A percentile compares a stretch with the other conserved stretches of the same genome.
Evolutionary conservation across 2,113 vertebrate species (phyloP).

Genomic region (Ptychochromis oligacanthus): DNA sequence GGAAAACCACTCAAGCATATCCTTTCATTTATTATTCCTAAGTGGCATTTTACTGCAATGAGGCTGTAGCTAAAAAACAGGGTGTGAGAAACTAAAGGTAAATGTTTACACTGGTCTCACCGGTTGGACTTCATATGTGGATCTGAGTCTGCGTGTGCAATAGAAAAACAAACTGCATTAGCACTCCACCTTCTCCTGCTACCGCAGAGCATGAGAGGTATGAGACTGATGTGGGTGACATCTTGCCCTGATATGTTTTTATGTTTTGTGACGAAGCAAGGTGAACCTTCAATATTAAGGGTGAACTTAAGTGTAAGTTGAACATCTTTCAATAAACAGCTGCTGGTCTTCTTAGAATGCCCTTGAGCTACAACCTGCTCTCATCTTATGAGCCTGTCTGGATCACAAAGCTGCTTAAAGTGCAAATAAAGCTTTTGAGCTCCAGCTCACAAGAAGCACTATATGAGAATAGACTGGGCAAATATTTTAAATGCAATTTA

Average conservation of each 20-base stretch:
- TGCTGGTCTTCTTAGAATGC: neutral
- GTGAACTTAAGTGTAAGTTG: neutral
- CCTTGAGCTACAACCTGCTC: neutral
- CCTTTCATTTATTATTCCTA: neutral
- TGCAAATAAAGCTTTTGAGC: conserved; percentile 8
- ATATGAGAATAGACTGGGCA: neutral
- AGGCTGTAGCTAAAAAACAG: neutral
- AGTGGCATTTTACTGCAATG: neutral
- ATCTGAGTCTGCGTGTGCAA: neutral
- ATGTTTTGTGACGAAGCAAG: neutral
- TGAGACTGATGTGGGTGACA: neutral
- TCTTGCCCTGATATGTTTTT: neutral
- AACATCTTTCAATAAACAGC: neutral
- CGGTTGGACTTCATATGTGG: conserved; percentile 31
- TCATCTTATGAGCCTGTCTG: neutral
- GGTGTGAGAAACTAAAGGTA: conserved; percentile 17
- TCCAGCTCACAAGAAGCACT: neutral
- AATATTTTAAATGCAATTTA: conserved; percentile 36
- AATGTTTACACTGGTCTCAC: conserved; percentile 57
- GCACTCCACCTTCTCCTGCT: neutral
- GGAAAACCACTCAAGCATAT: neutral
- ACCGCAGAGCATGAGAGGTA: neutral
- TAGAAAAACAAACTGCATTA: neutral
- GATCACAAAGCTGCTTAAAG: conserved; percentile 8
- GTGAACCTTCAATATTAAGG: neutral